Evolutionary conservation across 1,140 invertebrate genomes (phyloP), one percentile per base, ranked within the genome.

Genomic region (Coenobita brevimanus): DNA sequence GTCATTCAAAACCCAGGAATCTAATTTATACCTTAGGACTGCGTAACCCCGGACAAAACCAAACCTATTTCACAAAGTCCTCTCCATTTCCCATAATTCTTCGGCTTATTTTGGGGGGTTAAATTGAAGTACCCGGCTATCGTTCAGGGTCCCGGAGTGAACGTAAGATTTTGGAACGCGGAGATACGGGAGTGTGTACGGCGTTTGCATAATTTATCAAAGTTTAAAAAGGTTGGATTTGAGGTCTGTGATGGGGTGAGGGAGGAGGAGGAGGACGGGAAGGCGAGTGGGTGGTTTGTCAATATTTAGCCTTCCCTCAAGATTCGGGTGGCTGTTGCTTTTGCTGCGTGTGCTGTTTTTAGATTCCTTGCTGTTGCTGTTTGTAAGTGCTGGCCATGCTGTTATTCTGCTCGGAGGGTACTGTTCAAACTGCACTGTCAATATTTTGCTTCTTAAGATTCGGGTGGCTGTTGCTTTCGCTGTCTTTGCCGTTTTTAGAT

Each of bases 131-230:
- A n/a, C 46, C 6, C 17, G 17, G 6, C 46, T 50, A 50, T 50
- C 46, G 46, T 50, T 50, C 27, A 80, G 30, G 10, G 76, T 27
- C 17, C 15, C 17, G 0, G 2, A 50, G 17, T 27, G 67, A 73
- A 30, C 41, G 38, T 21, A 33, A 33, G 4, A 0, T 36, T 30
- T 17, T 24, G 46, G 78, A 15, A 3, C 30, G 33, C 15, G 76
- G 30, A 50, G 64, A 71, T 33, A 69, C 67, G 38, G n/a, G 60
- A 21, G 43, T 36, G 46, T 75, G 50, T 75, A 84, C 67, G 60
- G 73, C 73, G 82, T 84, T 84, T 84, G 82, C 82, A 84, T 84
- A 84, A 84, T 84, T 84, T 84, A 84, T 84, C 69, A 84, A 84
- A 84, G 82, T 84, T 84, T 84, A 84, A 84, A 73, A 84, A 69